A percentile compares a stretch with the other conserved stretches of the same genome.
These are phyloP conservation scores for Microctonus aethiopoides DNA, from an alignment of 2,888 invertebrate genomes.

Conservation along the genomic window DNA sequence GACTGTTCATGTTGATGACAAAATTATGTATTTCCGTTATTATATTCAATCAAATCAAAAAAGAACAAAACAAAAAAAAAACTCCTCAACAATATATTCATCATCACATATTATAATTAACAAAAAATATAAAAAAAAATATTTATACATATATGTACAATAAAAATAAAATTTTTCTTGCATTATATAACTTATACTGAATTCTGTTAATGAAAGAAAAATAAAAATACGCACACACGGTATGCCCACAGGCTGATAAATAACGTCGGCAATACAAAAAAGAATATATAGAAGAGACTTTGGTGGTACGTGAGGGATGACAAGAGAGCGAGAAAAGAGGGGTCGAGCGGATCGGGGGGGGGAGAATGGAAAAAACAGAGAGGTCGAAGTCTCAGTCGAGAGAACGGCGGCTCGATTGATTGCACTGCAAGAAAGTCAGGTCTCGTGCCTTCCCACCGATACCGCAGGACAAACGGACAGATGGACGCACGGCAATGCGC, in stretches of 20 bases:
- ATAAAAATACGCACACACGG: not conserved
- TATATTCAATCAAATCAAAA: too few relatives aligned
- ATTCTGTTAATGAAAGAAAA: not conserved
- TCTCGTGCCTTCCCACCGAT: constrained; percentile 51
- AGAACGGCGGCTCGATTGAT: constrained; percentile 54
- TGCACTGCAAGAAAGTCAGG: constrained; percentile 57
- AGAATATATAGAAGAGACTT: not conserved
- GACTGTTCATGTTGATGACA: not conserved
- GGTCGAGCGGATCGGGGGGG: constrained; percentile 25
- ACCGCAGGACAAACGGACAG: constrained; percentile 56
- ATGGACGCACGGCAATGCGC: constrained; percentile 55
- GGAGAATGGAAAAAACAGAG: constrained; percentile 14
- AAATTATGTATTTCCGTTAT: too few relatives aligned
- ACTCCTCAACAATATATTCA: too few relatives aligned
- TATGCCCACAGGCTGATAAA: constrained; percentile 20
- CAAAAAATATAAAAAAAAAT: too few relatives aligned
- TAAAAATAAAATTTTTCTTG: not conserved
- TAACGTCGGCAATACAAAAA: constrained; percentile 10
- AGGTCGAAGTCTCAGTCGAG: constrained; percentile 20
- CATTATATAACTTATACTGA: not conserved
- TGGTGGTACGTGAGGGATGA: constrained; percentile 21
- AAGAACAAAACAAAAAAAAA: too few relatives aligned
- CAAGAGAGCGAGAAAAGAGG: constrained; percentile 22
- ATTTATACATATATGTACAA: not conserved
- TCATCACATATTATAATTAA: too few relatives aligned